phyloP scores from a whole-genome alignment of 1,140 invertebrate genomes.

The Drosophila orena region DNA sequence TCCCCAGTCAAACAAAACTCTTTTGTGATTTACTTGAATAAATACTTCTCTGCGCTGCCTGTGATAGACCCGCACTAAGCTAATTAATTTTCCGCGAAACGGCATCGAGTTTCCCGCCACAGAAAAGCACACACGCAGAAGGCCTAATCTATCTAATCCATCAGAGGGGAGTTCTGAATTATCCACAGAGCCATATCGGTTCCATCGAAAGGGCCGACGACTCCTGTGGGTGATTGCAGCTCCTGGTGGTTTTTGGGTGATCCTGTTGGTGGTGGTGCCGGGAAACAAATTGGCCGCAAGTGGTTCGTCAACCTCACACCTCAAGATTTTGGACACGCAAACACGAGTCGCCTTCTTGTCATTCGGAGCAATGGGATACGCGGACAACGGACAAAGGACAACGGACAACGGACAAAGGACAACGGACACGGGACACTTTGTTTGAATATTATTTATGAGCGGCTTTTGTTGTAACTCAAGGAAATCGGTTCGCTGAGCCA shows the following conservation, averaged over 20 bases:
- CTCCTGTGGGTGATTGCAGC: background rate
- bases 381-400: constrained; percentile 31
- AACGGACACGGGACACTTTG: constrained; percentile 70
- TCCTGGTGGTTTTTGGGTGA: background rate
- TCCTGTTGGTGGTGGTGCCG: background rate
- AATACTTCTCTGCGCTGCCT: background rate
- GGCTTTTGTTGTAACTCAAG: constrained; percentile 80
- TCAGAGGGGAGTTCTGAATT: constrained; percentile 43
- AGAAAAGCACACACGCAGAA: constrained; percentile 5
- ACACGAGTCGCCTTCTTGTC: constrained; percentile 8
- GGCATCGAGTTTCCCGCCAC: constrained; percentile 26
- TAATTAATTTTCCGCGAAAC: constrained; percentile 42
- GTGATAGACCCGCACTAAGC: constrained; percentile 37
- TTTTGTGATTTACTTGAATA: constrained; percentile 12
- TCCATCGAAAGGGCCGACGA: background rate
- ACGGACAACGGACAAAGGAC: constrained; percentile 8
- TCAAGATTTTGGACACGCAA: constrained; percentile 14
- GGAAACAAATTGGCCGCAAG: constrained; percentile 41
- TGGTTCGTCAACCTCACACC: constrained; percentile 43
- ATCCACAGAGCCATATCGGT: constrained; percentile 42
- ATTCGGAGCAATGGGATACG: constrained; percentile 18
- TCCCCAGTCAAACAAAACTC: background rate
- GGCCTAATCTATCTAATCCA: constrained; percentile 45
- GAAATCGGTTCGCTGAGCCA: constrained; percentile 61
- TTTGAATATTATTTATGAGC: constrained; percentile 78